Base-by-base conservation (phyloP, 2,113 vertebrate genomes). In the Trochalopteron elliotii region DNA sequence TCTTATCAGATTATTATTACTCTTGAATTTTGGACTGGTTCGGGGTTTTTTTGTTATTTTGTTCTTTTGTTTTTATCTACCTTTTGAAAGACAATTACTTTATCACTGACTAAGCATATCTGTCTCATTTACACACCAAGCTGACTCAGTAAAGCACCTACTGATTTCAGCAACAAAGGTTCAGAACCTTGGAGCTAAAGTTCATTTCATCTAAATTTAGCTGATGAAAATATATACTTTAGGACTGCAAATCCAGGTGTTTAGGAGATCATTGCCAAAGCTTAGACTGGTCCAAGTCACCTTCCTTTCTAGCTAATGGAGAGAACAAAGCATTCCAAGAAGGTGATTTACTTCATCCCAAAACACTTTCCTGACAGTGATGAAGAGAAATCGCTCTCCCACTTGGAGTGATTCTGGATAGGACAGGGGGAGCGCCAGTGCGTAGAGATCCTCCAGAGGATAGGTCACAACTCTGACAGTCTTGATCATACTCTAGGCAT, bases 391-490 rank as follows among this genome's bases (percentile, higher is more conserved):
- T 59, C 35, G 37, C 10, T 53, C 17, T 70, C 28, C 8, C 1
- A 3, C 12, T 35, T 25, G 9, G 44, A 79, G 15, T 85, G 30
- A 19, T 42, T 31, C n/a, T 53, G 24, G 12, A 11, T 71, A n/a
- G 18, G 13, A 19, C 27, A 12, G 8, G 5, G 6, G 18, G 25
- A 87, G 4, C 0, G 0, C 3, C 7, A 35, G 12, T 4, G 1
- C 0, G 0, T 84, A 16, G 27, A 85, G 24, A 53, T 6, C 31
- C 12, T 68, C 9, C 13, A 69, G 22, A 69, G 27, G 18, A 56
- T 13, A 42, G 13, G 3, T 25, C 2, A 3, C 5, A 35, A 7
- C 4, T 89, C 20, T 74, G 37, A 45, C 8, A 8, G 3, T 9
- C n/a, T 90, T 33, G 28, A n/a, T 53, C 27, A 40, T 33, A 17